Evolutionary conservation across 2,113 vertebrate species (phyloP), one percentile per base, ranked within the genome.

Genomic region (Tympanuchus pallidicinctus): DNA sequence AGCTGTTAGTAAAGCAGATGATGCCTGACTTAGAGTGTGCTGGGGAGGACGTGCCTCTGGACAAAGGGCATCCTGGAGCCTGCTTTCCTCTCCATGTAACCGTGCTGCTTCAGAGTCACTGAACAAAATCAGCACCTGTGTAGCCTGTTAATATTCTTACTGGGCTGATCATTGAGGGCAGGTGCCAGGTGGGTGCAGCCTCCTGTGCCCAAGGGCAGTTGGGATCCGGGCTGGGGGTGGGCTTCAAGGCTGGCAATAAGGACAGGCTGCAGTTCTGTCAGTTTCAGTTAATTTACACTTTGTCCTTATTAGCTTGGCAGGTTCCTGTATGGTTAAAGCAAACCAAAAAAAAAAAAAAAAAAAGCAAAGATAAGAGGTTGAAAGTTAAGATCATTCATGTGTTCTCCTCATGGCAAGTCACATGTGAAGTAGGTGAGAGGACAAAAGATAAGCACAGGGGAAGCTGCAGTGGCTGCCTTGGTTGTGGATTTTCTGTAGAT

Each of bases 231-330:
- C 20, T 78, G 27, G 50, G 16, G 14, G 56, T 25, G 4, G 15
- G 48, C 28, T 30, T 73, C 47, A 42, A 10, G 45, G 50, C 18
- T 47, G 69, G 15, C 47, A 86, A 5, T 47, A 61, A 54, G 45
- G 25, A 34, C 61, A 47, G 72, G 42, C 48, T 76, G 61, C 77
- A 75, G 70, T 43, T 90, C 56, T 60, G 2, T 56, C 3, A 9
- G 60, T 96, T 97, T 97, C 36, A 34, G 96, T 97, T 97, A 94
- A 91, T 94, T 94, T 94, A 89, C 54, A 66, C 75, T 92, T 89
- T 42, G 50, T 76, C 92, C 82, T 72, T 57, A 65, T 38, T 93
- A 93, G 93, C 94, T 43, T 83, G 57, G 48, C 86, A 48, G 89
- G 88, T 70, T 63, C 63, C 61, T 38, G 48, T 64, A 66, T 27